These are phyloP conservation scores for Rhizomys pruinosus DNA, from an alignment of 2,113 vertebrate genomes.

Conservation along the genomic window DNA sequence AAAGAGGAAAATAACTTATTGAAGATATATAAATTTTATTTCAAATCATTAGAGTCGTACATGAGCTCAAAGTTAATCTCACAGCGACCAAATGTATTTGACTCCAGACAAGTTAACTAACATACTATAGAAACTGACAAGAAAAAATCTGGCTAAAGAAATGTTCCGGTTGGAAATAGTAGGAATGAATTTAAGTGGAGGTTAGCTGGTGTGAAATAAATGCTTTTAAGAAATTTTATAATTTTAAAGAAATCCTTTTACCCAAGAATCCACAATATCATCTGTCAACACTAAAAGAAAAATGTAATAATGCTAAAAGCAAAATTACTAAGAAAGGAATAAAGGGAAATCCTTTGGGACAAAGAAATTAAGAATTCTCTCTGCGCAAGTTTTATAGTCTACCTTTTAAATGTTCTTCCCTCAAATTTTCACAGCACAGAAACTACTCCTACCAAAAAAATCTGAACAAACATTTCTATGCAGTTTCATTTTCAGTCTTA, in stretches of 20 bases:
- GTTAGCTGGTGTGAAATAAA: not conserved
- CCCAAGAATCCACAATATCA: not conserved
- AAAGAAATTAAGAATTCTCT: conserved; percentile 49
- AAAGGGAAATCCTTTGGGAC: not conserved
- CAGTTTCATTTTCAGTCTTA: conserved; percentile 41
- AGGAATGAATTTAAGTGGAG: not conserved
- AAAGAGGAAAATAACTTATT: not conserved
- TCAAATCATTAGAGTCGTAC: not conserved
- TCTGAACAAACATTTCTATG: conserved; percentile 39
- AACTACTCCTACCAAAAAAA: conserved; percentile 35
- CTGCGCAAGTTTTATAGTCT: conserved; percentile 19
- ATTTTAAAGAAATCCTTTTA: conserved; percentile 57
- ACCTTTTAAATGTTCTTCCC: no score
- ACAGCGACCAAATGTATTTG: not conserved
- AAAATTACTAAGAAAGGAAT: not conserved
- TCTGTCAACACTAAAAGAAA: conserved; percentile 46
- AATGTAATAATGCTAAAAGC: not conserved
- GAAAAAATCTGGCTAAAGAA: not conserved
- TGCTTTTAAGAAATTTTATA: not conserved
- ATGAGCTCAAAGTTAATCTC: not conserved
- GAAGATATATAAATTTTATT: not conserved
- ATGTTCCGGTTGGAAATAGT: conserved; percentile 28
- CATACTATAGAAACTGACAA: not conserved
- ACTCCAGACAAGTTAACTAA: not conserved
- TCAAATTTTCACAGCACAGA: conserved; percentile 18